These are phyloP conservation scores for Eristalis tenax DNA, from an alignment of 2,888 invertebrate genomes.

Conservation along the genomic window DNA sequence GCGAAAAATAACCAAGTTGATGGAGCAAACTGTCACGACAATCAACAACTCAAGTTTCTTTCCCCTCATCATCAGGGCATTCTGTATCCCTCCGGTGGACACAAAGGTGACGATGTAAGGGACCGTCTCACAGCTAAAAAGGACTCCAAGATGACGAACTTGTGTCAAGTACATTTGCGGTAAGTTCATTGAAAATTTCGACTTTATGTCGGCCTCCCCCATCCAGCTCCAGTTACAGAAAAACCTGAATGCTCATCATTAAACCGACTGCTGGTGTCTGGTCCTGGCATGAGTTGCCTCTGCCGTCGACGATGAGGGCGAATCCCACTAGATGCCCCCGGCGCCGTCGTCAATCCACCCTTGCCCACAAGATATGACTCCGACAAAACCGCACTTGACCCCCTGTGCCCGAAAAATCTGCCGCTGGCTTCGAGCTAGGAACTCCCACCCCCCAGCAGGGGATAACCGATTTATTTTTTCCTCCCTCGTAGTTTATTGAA, in stretches of 20 bases:
- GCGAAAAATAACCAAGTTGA: no score
- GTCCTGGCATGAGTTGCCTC: not conserved
- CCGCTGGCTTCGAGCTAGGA: no score
- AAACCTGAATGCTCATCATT: not conserved
- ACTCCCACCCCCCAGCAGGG: not conserved
- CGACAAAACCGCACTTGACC: not conserved
- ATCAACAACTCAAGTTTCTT: no score
- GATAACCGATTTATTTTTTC: constrained; percentile 41
- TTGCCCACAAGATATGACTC: not conserved
- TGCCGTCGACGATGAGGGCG: not conserved
- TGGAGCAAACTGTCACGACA: no score
- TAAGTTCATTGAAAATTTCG: not conserved
- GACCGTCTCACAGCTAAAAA: no score
- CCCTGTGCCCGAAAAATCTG: no score
- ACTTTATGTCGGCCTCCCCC: not conserved
- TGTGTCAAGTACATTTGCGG: not conserved
- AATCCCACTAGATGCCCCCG: not conserved
- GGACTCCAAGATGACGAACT: not conserved
- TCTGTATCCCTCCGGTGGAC: no score
- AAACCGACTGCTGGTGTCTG: not conserved
- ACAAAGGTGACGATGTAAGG: no score
- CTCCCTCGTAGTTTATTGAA: constrained; percentile 51
- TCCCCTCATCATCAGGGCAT: no score
- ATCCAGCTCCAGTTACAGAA: not conserved
- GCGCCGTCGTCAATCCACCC: no score